Evolutionary conservation across 2,797 vertebrate species (phyloP), one percentile per base, ranked within the genome.

Genomic region (Leuciscus waleckii): DNA sequence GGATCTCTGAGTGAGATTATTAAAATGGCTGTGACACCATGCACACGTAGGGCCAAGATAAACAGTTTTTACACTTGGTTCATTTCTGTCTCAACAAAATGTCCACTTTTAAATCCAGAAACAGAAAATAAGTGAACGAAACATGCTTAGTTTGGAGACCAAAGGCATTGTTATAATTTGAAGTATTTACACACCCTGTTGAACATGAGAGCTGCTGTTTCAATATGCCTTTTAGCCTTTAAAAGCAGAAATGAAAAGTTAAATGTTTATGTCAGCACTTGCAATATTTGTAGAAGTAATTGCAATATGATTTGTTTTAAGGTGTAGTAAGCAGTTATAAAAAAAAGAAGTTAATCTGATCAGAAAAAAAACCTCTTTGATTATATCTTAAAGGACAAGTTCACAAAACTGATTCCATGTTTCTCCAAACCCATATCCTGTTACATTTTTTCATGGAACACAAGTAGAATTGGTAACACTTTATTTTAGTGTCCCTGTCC

Each of bases 211-310:
- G 37, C 37, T 41, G 69, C n/a, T 17, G 13, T 49, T 10, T n/a
- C n/a, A 46, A 70, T 70, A 46, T 29, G 69, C n/a, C 41, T 43
- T 69, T 37, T 21, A 21, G 32, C 35, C 4, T 69, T 69, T 19
- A 71, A 46, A 71, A 26, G 23, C 21, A 46, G 35, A 41, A 70
- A 41, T 39, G 6, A 70, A 68, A n/a, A 41, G 23, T 16, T 26
- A 71, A 26, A 70, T 41, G 35, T 70, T 70, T 6, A n/a, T 41
- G 21, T 70, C 69, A 71, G 39, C 23, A 71, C 69, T 71, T n/a
- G 23, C 6, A 41, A n/a, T 70, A 70, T 39, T 41, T 70, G 32
- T 68, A 68, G 19, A 43, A 11, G 41, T 43, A 43, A 43, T 43
- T 43, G 41, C 41, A 43, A 43, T 43, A 11, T 43, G 11, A 43